phyloP scores from a whole-genome alignment of 2,888 invertebrate species.

The Nemoura dubitans region DNA sequence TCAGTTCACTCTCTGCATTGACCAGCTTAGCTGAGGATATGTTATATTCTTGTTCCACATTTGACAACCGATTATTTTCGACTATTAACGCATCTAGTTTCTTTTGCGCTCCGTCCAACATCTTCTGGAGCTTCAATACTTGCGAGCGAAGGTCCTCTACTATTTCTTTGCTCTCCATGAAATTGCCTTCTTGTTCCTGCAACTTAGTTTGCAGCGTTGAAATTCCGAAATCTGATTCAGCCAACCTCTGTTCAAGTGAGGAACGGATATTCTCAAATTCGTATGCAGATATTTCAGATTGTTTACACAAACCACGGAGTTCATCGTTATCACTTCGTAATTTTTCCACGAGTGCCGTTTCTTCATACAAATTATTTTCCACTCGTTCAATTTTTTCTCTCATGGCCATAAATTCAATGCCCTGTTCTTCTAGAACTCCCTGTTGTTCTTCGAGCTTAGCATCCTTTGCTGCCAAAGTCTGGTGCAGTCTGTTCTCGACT shows the following conservation, averaged over 20 bases:
- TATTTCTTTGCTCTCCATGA: background rate
- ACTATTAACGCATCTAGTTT: background rate
- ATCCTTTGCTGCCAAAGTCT: conserved; percentile 64
- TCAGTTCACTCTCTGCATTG: background rate
- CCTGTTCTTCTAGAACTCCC: conserved; percentile 76
- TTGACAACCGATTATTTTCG: background rate
- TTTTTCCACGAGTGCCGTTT: conserved; percentile 67
- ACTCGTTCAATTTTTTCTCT: conserved; percentile 71
- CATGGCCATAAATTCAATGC: conserved; percentile 71
- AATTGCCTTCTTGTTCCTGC: background rate
- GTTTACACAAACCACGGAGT: conserved; percentile 54
- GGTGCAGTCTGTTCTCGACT: conserved; percentile 54
- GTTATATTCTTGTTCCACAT: background rate
- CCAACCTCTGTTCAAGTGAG: background rate
- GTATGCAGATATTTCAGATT: background rate
- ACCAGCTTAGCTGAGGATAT: background rate
- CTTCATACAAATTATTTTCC: conserved; percentile 74
- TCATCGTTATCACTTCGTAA: conserved; percentile 69
- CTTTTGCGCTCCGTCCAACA: background rate
- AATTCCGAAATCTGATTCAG: background rate
- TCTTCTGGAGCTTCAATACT: background rate
- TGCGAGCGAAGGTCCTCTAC: background rate
- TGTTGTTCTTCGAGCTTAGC: conserved; percentile 80
- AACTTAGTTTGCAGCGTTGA: background rate
- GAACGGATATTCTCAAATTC: background rate